A percentile compares a stretch with the other conserved stretches of the same genome.
phyloP scores from a whole-genome alignment of 2,797 vertebrate genomes.

The Eulemur mongoz region DNA sequence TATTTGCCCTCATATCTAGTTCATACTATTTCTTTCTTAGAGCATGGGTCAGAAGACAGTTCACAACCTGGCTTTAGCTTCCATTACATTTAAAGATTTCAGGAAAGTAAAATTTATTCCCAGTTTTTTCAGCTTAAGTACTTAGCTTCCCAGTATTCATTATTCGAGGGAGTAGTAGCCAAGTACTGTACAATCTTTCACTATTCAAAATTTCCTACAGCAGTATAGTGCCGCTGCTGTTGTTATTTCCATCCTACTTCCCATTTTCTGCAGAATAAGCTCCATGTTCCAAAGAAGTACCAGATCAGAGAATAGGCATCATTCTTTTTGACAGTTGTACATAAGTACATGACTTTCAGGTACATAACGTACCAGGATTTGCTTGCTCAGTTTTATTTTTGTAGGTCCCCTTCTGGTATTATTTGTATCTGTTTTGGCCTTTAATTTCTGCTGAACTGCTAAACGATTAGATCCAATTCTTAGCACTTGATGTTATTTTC shows the following conservation, averaged over 20 bases:
- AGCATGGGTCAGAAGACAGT: background rate
- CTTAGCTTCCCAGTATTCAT: background rate
- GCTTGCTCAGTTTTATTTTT: background rate
- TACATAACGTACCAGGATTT: background rate
- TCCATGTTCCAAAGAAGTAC: background rate
- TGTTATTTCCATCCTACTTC: accelerated
- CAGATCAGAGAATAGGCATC: background rate
- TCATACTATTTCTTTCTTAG: background rate
- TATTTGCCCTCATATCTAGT: background rate
- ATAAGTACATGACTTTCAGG: background rate
- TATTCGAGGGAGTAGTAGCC: background rate
- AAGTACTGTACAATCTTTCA: accelerated
- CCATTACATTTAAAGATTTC: background rate
- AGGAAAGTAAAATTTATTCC: background rate
- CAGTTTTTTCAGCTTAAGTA: background rate
- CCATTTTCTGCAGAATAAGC: background rate
- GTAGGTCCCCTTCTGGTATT: background rate
- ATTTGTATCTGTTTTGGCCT: background rate
- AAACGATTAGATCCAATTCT: background rate
- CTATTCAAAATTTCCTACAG: background rate
- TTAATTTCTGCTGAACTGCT: background rate
- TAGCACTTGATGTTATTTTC: background rate
- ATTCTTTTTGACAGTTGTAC: background rate
- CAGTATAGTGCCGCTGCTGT: accelerated
- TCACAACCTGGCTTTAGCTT: background rate